phyloP scores from a whole-genome alignment of 2,888 invertebrate genomes.

The Ptychoptera albimana region DNA sequence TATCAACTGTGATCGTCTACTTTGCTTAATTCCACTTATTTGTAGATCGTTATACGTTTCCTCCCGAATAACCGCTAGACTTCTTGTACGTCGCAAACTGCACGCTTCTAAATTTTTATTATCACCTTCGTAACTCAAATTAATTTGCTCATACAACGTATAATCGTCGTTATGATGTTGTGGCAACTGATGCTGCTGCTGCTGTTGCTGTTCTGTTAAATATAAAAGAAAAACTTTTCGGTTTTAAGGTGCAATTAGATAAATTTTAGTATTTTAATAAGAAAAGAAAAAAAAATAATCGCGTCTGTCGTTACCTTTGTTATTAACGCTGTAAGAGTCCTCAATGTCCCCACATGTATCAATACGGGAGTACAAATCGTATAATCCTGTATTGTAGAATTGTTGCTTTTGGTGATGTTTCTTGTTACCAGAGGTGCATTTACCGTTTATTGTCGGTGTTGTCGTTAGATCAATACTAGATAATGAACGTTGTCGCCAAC shows the following conservation, averaged over 20 bases:
- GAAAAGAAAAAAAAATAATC: too few species aligned
- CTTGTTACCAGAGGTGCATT: background rate
- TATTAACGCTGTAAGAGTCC: conserved; percentile 7
- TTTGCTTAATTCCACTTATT: conserved; percentile 43
- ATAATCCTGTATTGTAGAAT: conserved; percentile 14
- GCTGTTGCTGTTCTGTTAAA: too few species aligned
- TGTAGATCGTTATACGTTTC: conserved; percentile 56
- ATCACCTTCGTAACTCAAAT: background rate
- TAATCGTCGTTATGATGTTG: background rate
- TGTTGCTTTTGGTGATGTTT: conserved; percentile 17
- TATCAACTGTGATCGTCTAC: conserved; percentile 58
- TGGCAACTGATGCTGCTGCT: too few species aligned
- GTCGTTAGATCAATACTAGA: conserved; percentile 39
- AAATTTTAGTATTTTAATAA: too few species aligned
- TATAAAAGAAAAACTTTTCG: background rate
- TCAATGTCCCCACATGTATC: conserved; percentile 9
- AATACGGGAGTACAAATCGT: conserved; percentile 9
- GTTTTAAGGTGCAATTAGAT: too few species aligned
- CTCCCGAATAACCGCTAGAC: conserved; percentile 61
- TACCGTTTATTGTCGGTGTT: conserved; percentile 15
- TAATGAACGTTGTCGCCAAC: conserved; percentile 31
- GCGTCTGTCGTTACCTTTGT: too few species aligned
- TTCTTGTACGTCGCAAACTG: conserved; percentile 49
- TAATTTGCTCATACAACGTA: background rate
- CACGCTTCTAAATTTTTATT: conserved; percentile 14